Base-by-base conservation (phyloP, 1,140 invertebrate species). In the Himalopsyche phryganea region DNA sequence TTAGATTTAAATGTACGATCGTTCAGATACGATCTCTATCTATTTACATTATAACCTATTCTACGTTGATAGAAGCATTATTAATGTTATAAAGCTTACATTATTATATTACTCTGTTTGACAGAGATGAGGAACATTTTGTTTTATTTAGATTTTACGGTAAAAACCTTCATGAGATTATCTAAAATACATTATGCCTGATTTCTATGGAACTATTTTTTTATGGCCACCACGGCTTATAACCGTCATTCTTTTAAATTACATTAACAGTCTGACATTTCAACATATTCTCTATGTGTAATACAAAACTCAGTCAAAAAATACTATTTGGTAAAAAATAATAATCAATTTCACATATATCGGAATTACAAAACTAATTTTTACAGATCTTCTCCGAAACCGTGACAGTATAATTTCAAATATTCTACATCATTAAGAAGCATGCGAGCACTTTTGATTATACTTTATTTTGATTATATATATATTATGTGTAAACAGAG, bases 231-330 rank as follows among this genome's bases (percentile, higher is more conserved):
- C 45, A 51, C 50, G 56, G 56, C 56, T 38, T 32, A n/a, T 46
- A 46, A 45, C 46, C 35, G 36, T 44, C n/a, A 15, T 50, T 49
- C 44, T 40, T 11, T 36, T 48, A 41, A 49, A 17, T 49, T 46
- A 33, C 13, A n/a, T 32, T 58, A 58, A 58, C 56, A 58, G 56
- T 58, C 56, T 18, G 41, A 54, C 47, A 55, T 46, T 58, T 59
- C 48, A 33, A 58, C 35, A 33, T 58, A 55, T 36, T 48, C 23
- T 54, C 50, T 60, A 60, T 42, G 48, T 53, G 41, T 62, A 53
- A 50, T 52, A 47, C 40, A 52, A 62, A 63, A 63, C 57, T 63
- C 61, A 63, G 61, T 63, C 61, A 63, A 63, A 63, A 63, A 63
- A 63, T 63, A 63, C 45, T 63, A 60, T 63, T 63, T 63, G 61